A percentile compares a stretch with the other conserved stretches of the same genome.
These are phyloP conservation scores for Chlorops oryzae DNA, from an alignment of 1,140 invertebrate species.

Conservation along the genomic window DNA sequence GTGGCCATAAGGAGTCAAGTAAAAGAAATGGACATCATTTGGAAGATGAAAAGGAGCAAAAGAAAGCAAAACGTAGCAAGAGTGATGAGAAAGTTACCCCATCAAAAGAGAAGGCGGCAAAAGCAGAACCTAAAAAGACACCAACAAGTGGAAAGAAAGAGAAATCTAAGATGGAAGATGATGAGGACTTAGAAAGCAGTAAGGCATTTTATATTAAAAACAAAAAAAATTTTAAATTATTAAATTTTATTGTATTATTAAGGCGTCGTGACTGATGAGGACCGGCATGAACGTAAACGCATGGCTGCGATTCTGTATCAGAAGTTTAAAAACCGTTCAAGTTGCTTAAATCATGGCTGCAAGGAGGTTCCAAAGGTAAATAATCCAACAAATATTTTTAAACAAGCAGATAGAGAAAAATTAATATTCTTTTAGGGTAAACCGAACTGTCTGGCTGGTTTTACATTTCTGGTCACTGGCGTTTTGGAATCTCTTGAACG, in stretches of 20 bases:
- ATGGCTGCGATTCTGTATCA: constrained; percentile 60
- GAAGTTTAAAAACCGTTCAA: constrained; percentile 66
- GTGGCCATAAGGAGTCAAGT: background rate
- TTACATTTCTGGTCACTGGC: constrained; percentile 81
- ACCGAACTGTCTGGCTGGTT: constrained; percentile 65
- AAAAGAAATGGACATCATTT: constrained; percentile 9
- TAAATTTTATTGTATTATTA: constrained; percentile 14
- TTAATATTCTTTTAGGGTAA: constrained; percentile 51
- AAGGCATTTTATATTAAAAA: constrained; percentile 11
- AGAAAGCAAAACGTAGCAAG: background rate
- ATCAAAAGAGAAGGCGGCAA: background rate
- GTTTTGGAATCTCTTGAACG: constrained; percentile 83
- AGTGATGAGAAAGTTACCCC: background rate
- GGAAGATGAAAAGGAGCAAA: background rate
- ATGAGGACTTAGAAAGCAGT: background rate
- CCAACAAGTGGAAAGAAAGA: constrained; percentile 1
- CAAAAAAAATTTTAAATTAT: constrained; percentile 22
- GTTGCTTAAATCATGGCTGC: constrained; percentile 69
- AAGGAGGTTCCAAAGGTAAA: constrained; percentile 79
- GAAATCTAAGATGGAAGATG: constrained; percentile 11
- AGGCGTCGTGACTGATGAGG: constrained; percentile 54
- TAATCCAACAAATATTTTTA: too few relatives aligned
- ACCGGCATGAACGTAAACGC: constrained; percentile 59
- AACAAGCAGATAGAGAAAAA: constrained; percentile 1
- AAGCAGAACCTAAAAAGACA: background rate